A percentile compares a stretch with the other conserved stretches of the same genome.
Evolutionary conservation across 2,888 invertebrate species (phyloP).

Genomic region (Dyspetes luteomarginatus): DNA sequence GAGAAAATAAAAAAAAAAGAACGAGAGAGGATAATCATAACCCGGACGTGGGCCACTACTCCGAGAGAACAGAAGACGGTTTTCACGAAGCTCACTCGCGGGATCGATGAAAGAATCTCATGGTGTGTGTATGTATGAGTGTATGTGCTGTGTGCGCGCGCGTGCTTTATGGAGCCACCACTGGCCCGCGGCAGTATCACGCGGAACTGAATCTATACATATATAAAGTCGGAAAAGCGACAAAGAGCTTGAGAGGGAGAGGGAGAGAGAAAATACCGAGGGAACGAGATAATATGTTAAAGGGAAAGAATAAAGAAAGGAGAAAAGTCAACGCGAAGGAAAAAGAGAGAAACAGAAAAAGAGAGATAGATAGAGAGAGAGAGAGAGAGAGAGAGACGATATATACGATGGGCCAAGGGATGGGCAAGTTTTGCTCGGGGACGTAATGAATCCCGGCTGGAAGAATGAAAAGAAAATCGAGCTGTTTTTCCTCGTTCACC

Average conservation of each 20-base stretch:
- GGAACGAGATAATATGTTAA: slow-evolving; percentile 64
- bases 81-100: slow-evolving; percentile 38
- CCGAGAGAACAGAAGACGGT: slow-evolving; percentile 43
- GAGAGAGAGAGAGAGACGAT: neutral
- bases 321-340: slow-evolving; percentile 15
- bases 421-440: slow-evolving; percentile 31
- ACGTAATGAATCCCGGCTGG: slow-evolving; percentile 51
- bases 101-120: slow-evolving; percentile 57
- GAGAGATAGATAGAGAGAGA: no score
- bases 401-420: slow-evolving; percentile 14
- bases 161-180: slow-evolving; percentile 36
- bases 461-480: slow-evolving; percentile 64
- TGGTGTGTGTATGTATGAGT: slow-evolving; percentile 19
- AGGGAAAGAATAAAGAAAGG: slow-evolving; percentile 35
- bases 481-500: slow-evolving; percentile 9
- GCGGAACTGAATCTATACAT: slow-evolving; percentile 62
- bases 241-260: slow-evolving; percentile 21
- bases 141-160: neutral
- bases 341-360: neutral
- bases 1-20: slow-evolving; percentile 53
- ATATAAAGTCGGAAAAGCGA: slow-evolving; percentile 59
- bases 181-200: slow-evolving; percentile 43
- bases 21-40: slow-evolving; percentile 67
- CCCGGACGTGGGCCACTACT: slow-evolving; percentile 37
- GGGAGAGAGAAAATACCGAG: slow-evolving; percentile 42